Percentiles rank a stretch among this genome's conserved stretches.
phyloP scores from a whole-genome alignment of 92 coral and sea anemone species.

The Nematostella vectensis region DNA sequence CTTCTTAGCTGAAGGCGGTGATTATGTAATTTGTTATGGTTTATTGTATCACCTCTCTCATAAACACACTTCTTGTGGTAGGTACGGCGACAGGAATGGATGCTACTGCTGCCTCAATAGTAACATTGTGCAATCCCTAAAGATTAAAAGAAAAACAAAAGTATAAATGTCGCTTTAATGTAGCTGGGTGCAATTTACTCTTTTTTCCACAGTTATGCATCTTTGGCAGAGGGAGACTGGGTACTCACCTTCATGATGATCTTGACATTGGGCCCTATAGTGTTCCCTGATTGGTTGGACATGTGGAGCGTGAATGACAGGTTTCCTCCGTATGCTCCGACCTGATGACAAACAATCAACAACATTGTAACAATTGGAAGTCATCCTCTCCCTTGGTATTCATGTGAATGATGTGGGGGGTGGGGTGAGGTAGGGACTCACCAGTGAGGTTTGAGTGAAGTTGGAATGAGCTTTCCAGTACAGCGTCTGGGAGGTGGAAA shows the following conservation, averaged over 20 bases:
- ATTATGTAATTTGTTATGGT: no score
- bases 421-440: slow-evolving; percentile 16
- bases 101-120: slow-evolving; percentile 46
- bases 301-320: slow-evolving; percentile 60
- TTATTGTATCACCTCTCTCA: slow-evolving; percentile 59
- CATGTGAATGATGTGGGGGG: background rate
- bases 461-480: slow-evolving; percentile 66
- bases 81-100: slow-evolving; percentile 27
- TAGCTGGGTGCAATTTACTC: no score
- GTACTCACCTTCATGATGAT: slow-evolving; percentile 74
- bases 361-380: background rate
- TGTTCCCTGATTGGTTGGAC: slow-evolving; percentile 37
- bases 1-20: no score
- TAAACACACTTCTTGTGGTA: slow-evolving; percentile 32
- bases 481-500: slow-evolving; percentile 48
- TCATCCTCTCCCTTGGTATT: background rate
- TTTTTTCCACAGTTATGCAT: no score
- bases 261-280: slow-evolving; percentile 20
- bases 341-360: slow-evolving; percentile 35
- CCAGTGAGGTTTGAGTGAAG: slow-evolving; percentile 69
- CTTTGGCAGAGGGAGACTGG: no score
- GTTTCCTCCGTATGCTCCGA: slow-evolving; percentile 85
- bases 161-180: no score
- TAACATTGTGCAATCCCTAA: slow-evolving; percentile 65
- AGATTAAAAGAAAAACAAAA: no score